Base-by-base conservation (phyloP, 1,140 invertebrate species). In the Drosophila lacteicornis region DNA sequence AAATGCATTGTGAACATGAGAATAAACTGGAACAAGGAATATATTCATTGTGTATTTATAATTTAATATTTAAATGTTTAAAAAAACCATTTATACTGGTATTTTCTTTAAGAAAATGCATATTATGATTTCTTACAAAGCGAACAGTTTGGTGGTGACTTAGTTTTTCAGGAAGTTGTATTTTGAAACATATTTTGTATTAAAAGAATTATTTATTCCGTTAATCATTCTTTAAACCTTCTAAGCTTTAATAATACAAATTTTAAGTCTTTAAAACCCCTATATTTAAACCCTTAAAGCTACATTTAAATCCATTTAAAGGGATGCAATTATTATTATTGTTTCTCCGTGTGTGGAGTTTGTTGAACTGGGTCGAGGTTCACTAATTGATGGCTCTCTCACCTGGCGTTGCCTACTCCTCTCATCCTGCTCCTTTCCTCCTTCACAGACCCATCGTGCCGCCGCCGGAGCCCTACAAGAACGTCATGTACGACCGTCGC, bases 401-500 rank as follows among this genome's bases (percentile, higher is more conserved):
- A 62, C 59, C 80, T 49, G 38, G 40, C 40, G 15, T 22, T 42
- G 11, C 30, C 30, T 13, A n/a, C 38, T 60, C 50, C 36, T 36
- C 69, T 43, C 58, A 85, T 46, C 13, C 45, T 49, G 36, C 27
- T 17, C 17, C 45, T 19, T 15, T 13, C 51, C 33, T 33, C 17
- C 50, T 36, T 7, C 51, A 36, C 75, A 92, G 91, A 68, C 82
- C 90, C 73, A 67, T 88, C 25, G 66, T 82, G 57, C 85, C 80
- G 47, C 91, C 91, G 46, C 75, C 81, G 25, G 82, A 94, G 91
- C 94, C 94, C 12, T 96, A 95, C 92, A 94, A 95, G 67, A 97
- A 98, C 94, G 94, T 98, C 80, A 98, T 98, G 97, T 97, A 96
- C 93, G 97, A 98, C 91, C 95, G 95, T 84, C 94, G 97, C 70